A percentile compares a stretch with the other conserved stretches of the same genome.
Conservation (phyloP, 2,113 vertebrate genomes). For the Sebastes schlegelii region DNA sequence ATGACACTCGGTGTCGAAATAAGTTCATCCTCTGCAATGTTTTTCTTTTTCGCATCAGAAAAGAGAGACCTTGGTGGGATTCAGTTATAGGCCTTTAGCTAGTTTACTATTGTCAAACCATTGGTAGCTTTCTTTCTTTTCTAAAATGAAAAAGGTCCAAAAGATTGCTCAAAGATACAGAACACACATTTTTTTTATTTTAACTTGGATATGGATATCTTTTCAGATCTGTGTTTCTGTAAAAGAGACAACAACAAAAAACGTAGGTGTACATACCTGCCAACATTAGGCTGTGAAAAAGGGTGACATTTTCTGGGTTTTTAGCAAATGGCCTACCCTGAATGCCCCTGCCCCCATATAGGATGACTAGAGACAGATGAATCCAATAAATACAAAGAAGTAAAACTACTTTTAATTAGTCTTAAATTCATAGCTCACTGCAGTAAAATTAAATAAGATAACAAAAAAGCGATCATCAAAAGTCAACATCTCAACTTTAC, state of each 20-base stretch:
- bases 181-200: too few relatives aligned
- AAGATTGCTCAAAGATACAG: not conserved
- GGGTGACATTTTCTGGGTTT: too few relatives aligned
- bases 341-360: too few relatives aligned
- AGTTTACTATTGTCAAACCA: not conserved
- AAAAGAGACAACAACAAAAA: not conserved
- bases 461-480: not conserved
- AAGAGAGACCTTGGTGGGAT: not conserved
- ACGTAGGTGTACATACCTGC: not conserved
- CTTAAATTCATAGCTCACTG: not conserved
- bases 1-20: conserved; percentile 40
- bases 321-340: too few relatives aligned
- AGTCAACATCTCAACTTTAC: not conserved
- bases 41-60: conserved; percentile 3
- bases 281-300: not conserved
- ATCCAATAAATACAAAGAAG: too few relatives aligned
- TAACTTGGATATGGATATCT: not conserved
- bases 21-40: conserved; percentile 15
- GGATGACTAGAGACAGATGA: too few relatives aligned
- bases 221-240: not conserved
- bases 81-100: not conserved
- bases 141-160: not conserved
- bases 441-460: too few relatives aligned
- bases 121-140: not conserved
- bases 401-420: not conserved